A percentile compares a stretch with the other conserved stretches of the same genome.
Evolutionary conservation across 2,888 invertebrate species (phyloP).

Genomic region (Epicampocera succincta): DNA sequence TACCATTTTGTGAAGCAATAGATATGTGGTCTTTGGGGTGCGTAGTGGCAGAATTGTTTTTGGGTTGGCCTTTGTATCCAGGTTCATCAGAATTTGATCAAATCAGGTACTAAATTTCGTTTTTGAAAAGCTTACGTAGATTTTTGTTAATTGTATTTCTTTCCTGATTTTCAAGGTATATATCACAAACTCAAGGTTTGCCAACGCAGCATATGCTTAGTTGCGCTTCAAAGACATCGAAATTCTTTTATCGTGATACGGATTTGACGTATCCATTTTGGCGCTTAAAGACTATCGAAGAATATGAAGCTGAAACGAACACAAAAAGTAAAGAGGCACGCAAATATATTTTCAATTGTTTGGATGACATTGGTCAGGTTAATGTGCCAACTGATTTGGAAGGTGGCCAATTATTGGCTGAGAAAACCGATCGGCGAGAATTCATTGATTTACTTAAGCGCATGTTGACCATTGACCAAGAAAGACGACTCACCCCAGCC

Average conservation of each 20-base stretch:
- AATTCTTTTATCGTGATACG: constrained; percentile 98
- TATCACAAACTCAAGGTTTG: constrained; percentile 97
- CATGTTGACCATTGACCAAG: constrained; percentile 99
- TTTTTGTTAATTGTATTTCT: no score
- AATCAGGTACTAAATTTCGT: constrained; percentile 86
- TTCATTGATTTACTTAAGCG: constrained; percentile 98
- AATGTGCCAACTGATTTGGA: constrained; percentile 98
- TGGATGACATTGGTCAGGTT: constrained; percentile 98
- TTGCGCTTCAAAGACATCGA: constrained; percentile 98
- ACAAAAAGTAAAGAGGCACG: constrained; percentile 99
- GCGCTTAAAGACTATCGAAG: constrained; percentile 96
- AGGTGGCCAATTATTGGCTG: constrained; percentile 96
- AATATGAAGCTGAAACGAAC: constrained; percentile 98
- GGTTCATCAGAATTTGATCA: constrained; percentile 99
- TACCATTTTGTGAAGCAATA: constrained; percentile 99
- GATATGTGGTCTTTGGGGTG: constrained; percentile 99
- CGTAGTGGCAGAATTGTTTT: constrained; percentile 98
- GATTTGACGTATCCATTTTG: constrained; percentile 94
- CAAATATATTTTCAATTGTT: constrained; percentile 99
- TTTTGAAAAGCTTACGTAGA: not conserved
- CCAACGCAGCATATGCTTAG: constrained; percentile 99
- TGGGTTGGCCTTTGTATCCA: constrained; percentile 99
- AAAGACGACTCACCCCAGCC: constrained; percentile 96
- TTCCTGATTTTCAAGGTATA: constrained; percentile 84
- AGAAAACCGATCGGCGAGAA: constrained; percentile 97